Percentiles rank a stretch among this genome's conserved stretches.
phyloP scores from a whole-genome alignment of 2,888 invertebrate species.

The Glaucopsyche alexis region DNA sequence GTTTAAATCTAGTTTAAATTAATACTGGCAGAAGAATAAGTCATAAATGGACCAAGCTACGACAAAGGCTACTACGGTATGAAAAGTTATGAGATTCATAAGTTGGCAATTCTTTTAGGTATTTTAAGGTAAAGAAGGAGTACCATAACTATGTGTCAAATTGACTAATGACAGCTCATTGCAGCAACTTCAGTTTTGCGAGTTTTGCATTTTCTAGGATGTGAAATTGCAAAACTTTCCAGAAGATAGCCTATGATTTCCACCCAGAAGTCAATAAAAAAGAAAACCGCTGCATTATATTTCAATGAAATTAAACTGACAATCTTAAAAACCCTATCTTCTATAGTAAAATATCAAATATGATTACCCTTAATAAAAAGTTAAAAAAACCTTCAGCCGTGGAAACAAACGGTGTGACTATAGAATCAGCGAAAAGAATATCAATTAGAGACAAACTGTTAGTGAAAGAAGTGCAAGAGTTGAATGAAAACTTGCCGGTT shows the following conservation, averaged over 20 bases:
- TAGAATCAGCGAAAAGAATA: slow-evolving; percentile 78
- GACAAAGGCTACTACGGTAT: too few relatives aligned
- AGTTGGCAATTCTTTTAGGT: neutral
- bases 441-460: slow-evolving; percentile 89
- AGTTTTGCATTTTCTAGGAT: neutral
- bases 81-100: neutral
- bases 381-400: slow-evolving; percentile 81
- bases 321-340: neutral
- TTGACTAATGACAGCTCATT: neutral
- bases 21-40: too few relatives aligned
- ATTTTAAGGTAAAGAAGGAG: neutral
- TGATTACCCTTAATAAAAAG: slow-evolving; percentile 88
- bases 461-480: slow-evolving; percentile 91
- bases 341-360: slow-evolving; percentile 50
- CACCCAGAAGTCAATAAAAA: neutral
- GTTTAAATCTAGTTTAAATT: too few relatives aligned
- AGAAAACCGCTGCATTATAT: neutral
- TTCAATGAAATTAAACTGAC: neutral
- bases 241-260: neutral
- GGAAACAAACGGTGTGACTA: slow-evolving; percentile 63
- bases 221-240: neutral
- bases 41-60: too few relatives aligned
- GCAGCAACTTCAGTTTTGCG: neutral
- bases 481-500: slow-evolving; percentile 90
- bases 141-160: neutral